Conservation (phyloP, 2,888 invertebrate species). For the Callinectes sapidus region DNA sequence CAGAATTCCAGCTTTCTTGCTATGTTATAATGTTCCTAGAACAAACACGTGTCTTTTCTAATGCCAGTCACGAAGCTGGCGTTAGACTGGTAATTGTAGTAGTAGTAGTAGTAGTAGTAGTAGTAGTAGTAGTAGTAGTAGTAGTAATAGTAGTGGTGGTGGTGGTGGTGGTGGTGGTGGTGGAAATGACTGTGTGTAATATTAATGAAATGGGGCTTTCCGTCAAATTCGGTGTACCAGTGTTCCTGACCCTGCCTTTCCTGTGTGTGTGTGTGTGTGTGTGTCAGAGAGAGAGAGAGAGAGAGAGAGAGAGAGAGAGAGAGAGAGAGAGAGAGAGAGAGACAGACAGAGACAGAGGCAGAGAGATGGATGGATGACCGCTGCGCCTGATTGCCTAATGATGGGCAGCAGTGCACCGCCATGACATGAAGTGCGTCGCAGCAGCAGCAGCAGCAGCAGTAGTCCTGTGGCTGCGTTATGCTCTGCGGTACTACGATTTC, state of each 20-base stretch:
- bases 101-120: neutral
- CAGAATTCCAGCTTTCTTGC: too few relatives aligned
- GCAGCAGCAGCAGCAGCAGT: too few relatives aligned
- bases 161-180: neutral
- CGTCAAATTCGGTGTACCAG: neutral
- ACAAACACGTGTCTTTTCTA: too few relatives aligned
- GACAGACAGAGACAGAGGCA: neutral
- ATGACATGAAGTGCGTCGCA: too few relatives aligned
- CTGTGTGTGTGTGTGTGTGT: neutral
- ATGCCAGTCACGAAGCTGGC: neutral
- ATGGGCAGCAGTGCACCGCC: too few relatives aligned
- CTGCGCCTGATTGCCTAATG: too few relatives aligned
- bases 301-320: neutral
- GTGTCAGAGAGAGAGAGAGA: neutral
- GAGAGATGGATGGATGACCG: neutral
- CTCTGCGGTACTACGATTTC: neutral
- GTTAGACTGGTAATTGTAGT: neutral
- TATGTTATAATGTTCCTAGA: too few relatives aligned
- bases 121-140: neutral
- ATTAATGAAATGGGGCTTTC: neutral
- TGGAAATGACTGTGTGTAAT: neutral
- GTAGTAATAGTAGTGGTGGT: constrained; percentile 3
- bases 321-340: neutral
- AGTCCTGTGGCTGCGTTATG: neutral
- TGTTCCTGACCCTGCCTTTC: neutral